Evolutionary conservation across 2,888 invertebrate genomes (phyloP).

Genomic region (Tromatobia lineatoria): DNA sequence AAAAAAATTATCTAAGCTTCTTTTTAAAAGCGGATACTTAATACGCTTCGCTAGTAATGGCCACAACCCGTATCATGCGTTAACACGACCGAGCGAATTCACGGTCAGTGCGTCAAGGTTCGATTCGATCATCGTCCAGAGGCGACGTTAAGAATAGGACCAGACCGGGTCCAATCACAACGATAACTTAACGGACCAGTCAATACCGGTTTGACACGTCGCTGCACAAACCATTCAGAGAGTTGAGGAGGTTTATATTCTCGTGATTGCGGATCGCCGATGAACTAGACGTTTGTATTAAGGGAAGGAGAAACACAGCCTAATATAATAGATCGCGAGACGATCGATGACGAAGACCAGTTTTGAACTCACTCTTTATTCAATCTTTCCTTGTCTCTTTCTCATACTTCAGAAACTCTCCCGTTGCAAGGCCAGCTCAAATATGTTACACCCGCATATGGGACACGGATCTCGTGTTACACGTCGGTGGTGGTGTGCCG

Average conservation of each 20-base stretch:
- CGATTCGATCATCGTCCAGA: constrained; percentile 17
- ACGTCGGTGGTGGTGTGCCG: constrained; percentile 55
- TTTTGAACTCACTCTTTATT: neutral
- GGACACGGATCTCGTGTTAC: constrained; percentile 79
- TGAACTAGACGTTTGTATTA: constrained; percentile 9
- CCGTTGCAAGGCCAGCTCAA: constrained; percentile 68
- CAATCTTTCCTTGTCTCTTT: constrained; percentile 11
- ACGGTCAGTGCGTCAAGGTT: constrained; percentile 3
- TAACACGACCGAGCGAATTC: neutral
- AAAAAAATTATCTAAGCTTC: no score
- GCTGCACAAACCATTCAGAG: constrained; percentile 39
- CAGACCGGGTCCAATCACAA: constrained; percentile 56
- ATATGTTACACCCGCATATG: constrained; percentile 77
- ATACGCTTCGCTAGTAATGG: no score
- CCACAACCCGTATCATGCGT: neutral
- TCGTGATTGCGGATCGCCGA: constrained; percentile 16
- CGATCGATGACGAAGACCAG: neutral
- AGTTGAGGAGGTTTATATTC: neutral
- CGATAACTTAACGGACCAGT: constrained; percentile 60
- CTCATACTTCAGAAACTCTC: constrained; percentile 45
- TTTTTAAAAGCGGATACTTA: no score
- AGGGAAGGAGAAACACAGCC: neutral
- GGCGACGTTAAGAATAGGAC: constrained; percentile 2
- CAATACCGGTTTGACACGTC: constrained; percentile 55
- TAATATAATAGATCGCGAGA: no score